Evolutionary conservation across 2,888 invertebrate species (phyloP), one percentile per base, ranked within the genome.

Genomic region (Dione vanillae): DNA sequence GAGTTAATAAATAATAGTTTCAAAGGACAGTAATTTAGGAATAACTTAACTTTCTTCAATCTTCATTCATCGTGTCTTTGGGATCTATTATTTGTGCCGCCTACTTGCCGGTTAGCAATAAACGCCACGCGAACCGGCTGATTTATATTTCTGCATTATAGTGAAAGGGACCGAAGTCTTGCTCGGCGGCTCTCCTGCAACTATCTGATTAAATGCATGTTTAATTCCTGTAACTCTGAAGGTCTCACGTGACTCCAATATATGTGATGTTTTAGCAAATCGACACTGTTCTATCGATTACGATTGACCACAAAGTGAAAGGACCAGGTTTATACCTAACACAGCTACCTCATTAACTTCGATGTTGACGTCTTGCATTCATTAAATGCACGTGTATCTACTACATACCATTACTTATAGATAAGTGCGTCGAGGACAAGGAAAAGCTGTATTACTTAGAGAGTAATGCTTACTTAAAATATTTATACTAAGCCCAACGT

Each of bases 161-260:
- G 89, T 84, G 88, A 88, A 88, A 88, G 87, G 87, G 78, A 79
- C 72, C 64, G 58, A 56, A 62, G 77, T 79, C 83, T 76, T 59
- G 82, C 78, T 74, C 54, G 72, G 80, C 85, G 73, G 79, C 67
- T 70, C 65, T 70, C 54, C 83, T 80, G 80, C 67, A 59, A 79
- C 80, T 81, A 82, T 83, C 82, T 83, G 67, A 78, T 74, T 37
- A 72, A 69, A 79, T 77, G 72, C 73, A 75, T 68, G 74, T 79
- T 78, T 75, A 74, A 76, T 75, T 75, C 74, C 73, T 68, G 72
- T 45, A 58, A 66, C 40, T 51, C 49, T 51, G 54, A 62, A 62
- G 68, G 54, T 68, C 68, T 68, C 19, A 49, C 9, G 49, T 54
- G 12, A 59, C 45, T 61, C 43, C n/a, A 16, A 45, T 43, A 62